A percentile compares a stretch with the other conserved stretches of the same genome.
These are phyloP conservation scores for Semibalanus balanoides DNA, from an alignment of 1,140 invertebrate genomes.

Conservation along the genomic window DNA sequence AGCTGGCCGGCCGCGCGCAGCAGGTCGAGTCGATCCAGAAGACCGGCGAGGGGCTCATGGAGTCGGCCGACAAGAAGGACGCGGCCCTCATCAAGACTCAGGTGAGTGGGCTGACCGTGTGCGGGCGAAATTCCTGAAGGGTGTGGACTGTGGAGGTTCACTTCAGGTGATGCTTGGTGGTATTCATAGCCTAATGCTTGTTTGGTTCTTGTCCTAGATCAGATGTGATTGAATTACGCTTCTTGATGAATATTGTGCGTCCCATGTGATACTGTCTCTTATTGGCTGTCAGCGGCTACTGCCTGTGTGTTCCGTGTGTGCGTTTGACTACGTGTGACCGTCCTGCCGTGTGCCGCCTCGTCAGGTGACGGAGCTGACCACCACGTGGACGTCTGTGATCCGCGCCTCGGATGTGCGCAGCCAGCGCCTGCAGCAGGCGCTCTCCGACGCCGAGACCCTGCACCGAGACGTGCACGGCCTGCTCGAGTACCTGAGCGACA, in stretches of 20 bases:
- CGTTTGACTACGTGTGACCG: no score
- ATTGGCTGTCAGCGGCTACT: no score
- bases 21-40: constrained; percentile 81
- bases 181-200: no score
- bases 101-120: constrained; percentile 12
- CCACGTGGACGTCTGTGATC: constrained; percentile 71
- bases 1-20: constrained; percentile 65
- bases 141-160: no score
- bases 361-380: constrained; percentile 56
- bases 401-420: constrained; percentile 60
- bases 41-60: constrained; percentile 74
- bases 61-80: constrained; percentile 62
- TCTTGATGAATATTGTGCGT: no score
- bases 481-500: constrained; percentile 88
- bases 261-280: no score
- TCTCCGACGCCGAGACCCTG: constrained; percentile 72
- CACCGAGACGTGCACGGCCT: constrained; percentile 77
- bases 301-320: no score
- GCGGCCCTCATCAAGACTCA: constrained; percentile 61
- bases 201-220: no score
- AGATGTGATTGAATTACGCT: no score
- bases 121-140: no score
- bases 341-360: not conserved
- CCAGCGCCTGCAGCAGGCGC: constrained; percentile 61
- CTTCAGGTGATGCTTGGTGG: no score